A percentile compares a stretch with the other conserved stretches of the same genome.
Conservation (phyloP, 2,113 vertebrate genomes). For the Vulpes ferrilata region DNA sequence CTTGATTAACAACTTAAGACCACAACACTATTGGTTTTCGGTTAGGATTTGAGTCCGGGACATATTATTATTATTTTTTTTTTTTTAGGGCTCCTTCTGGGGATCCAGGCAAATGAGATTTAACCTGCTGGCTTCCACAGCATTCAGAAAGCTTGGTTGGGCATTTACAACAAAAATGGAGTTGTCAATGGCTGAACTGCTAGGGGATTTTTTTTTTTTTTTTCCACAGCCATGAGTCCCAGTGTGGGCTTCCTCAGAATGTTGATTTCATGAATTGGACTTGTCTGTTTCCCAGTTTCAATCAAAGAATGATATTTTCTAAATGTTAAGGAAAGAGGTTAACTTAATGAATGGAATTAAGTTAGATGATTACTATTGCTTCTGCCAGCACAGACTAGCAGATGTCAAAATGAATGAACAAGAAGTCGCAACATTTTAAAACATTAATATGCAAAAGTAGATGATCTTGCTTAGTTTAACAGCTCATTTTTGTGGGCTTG, state of each 20-base stretch:
- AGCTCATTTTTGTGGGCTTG: slow-evolving; percentile 16
- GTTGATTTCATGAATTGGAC: background rate
- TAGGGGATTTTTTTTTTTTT: background rate
- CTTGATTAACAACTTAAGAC: background rate
- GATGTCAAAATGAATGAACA: background rate
- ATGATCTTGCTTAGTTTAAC: background rate
- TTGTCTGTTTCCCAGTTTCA: background rate
- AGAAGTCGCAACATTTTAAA: background rate
- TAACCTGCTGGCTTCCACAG: background rate
- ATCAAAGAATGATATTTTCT: slow-evolving; percentile 22
- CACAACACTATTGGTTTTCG: background rate
- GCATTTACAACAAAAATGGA: background rate
- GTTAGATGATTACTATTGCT: background rate
- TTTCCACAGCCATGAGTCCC: background rate
- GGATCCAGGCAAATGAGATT: background rate
- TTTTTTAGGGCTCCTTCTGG: background rate
- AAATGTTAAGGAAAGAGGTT: background rate
- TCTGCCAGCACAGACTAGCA: background rate
- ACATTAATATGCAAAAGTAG: slow-evolving; percentile 39
- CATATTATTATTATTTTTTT: background rate
- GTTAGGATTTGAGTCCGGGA: background rate
- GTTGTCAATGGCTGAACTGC: background rate
- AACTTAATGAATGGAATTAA: slow-evolving; percentile 18
- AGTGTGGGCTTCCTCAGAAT: background rate
- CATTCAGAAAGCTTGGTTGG: background rate